These are phyloP conservation scores for Drosophila kambysellisi DNA, from an alignment of 2,888 invertebrate genomes.

Conservation along the genomic window DNA sequence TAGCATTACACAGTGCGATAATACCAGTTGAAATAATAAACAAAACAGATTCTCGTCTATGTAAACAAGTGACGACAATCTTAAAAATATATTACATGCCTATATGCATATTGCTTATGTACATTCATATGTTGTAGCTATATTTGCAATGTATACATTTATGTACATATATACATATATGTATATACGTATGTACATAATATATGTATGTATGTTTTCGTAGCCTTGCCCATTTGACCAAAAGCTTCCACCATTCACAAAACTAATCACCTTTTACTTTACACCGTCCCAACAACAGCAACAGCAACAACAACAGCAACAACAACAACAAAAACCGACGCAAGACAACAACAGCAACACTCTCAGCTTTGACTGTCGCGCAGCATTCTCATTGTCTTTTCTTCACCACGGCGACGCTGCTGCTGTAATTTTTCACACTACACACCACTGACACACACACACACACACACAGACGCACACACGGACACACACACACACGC, in stretches of 20 bases:
- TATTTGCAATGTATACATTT: neutral
- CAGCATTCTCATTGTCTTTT: constrained; percentile 70
- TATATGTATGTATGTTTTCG: neutral
- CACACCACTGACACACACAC: constrained; percentile 25
- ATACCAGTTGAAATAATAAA: constrained; percentile 5
- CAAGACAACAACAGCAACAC: constrained; percentile 27
- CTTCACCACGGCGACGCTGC: constrained; percentile 70
- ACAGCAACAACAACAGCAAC: constrained; percentile 22
- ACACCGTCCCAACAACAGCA: constrained; percentile 24
- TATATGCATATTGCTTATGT: neutral
- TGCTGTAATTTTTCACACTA: constrained; percentile 78
- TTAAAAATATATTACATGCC: constrained; percentile 1
- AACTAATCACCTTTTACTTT: constrained; percentile 64
- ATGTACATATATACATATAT: neutral
- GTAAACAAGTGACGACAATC: neutral
- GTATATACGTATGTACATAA: neutral
- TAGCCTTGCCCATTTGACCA: constrained; percentile 16
- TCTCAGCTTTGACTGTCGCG: constrained; percentile 30
- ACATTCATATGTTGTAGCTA: neutral
- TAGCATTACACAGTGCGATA: neutral
- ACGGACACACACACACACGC: constrained; percentile 21
- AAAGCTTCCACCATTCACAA: constrained; percentile 20
- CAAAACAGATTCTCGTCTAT: neutral
- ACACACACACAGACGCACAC: constrained; percentile 24
- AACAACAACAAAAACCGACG: constrained; percentile 10